Evolutionary conservation across 2,113 vertebrate species (phyloP), one percentile per base, ranked within the genome.

Genomic region (Ictidomys tridecemlineatus): DNA sequence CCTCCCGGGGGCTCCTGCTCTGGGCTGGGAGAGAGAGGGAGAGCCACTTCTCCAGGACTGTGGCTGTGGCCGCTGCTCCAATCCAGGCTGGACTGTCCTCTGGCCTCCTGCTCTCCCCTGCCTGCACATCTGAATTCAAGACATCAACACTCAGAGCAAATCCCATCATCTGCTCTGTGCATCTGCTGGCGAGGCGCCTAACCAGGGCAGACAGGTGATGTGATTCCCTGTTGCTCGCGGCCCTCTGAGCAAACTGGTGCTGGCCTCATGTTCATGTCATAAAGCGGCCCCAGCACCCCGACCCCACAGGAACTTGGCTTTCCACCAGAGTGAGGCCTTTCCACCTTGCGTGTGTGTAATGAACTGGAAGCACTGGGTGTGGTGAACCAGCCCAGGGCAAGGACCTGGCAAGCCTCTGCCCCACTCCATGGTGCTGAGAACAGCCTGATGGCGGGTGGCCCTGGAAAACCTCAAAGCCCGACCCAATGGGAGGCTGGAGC

Each of bases 211-310:
- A 86, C 96, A 83, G 96, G 95, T 65, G 69, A 0, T 91, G 88
- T 61, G 28, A 91, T 97, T 97, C 58, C 58, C 94, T 34, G 72
- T 42, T 7, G 48, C 74, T 96, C 89, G 34, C 11, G 17, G 89
- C 67, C 53, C 13, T 79, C 93, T 18, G 92, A 51, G 89, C 51
- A 4, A 0, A 93, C 87, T 56, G 16, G 0, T 0, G 77, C 37
- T 42, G 95, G 72, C 94, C 85, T 85, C 94, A 88, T 96, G 97
- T 95, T 89, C 93, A 95, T 95, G 97, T 96, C 96, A 97, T 94
- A 73, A 97, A 95, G 96, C 79, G 7, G 77, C 39, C 95, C 95
- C 32, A 3, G 22, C 88, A 67, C 26, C 48, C n/a, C 42, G 84
- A 39, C 74, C 77, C 83, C 78, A 69, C 63, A 51, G 96, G 89